Conservation (phyloP, 2,888 invertebrate genomes). For the Gryllus longicercus region DNA sequence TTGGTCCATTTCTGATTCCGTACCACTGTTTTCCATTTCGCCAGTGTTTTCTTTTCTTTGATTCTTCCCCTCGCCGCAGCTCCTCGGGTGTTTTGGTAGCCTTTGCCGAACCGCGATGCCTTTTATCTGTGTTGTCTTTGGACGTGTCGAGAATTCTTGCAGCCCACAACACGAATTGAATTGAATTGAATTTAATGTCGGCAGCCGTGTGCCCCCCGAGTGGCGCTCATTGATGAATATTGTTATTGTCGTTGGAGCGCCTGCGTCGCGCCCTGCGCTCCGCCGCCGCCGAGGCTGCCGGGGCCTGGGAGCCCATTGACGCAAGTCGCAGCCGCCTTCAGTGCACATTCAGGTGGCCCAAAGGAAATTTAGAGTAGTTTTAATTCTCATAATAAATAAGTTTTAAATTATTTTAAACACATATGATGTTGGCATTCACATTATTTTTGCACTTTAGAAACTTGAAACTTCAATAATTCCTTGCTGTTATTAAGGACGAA, state of each 20-base stretch:
- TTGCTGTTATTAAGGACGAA: too few species aligned
- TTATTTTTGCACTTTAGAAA: too few species aligned
- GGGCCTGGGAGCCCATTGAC: too few species aligned
- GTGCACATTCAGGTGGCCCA: too few species aligned
- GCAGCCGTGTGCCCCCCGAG: not conserved
- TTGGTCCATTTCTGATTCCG: not conserved
- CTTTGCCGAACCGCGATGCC: not conserved
- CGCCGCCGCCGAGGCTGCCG: not conserved
- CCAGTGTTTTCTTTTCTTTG: not conserved
- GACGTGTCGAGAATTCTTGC: conserved; percentile 7
- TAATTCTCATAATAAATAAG: too few species aligned
- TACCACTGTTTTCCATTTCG: conserved; percentile 4
- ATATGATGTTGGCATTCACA: too few species aligned
- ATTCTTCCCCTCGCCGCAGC: not conserved
- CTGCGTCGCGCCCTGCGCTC: not conserved
- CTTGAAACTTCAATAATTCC: too few species aligned
- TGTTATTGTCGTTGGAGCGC: not conserved
- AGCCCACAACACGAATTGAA: conserved; percentile 1
- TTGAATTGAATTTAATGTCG: conserved; percentile 5
- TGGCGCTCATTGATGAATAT: not conserved
- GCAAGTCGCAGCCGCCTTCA: too few species aligned
- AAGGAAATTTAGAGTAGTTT: too few species aligned
- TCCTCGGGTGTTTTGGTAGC: not conserved
- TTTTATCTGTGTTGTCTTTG: not conserved
- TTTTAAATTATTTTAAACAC: too few species aligned